phyloP scores from a whole-genome alignment of 92 coral and sea anemone species.

The Zoanthus solanderi region DNA sequence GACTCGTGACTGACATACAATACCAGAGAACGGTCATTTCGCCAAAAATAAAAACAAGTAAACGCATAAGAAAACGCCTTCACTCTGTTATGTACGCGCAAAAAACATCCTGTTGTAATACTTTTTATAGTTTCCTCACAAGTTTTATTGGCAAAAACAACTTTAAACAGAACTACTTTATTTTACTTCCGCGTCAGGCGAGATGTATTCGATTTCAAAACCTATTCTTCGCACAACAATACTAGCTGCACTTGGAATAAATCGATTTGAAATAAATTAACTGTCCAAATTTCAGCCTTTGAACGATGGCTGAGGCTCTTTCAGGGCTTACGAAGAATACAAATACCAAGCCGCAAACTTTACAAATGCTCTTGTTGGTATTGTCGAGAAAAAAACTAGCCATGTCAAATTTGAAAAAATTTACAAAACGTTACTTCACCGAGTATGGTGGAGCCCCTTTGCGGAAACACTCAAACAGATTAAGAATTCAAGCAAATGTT shows the following conservation, averaged over 20 bases:
- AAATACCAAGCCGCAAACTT: neutral
- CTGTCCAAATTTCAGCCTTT: neutral
- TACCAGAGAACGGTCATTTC: slow-evolving; percentile 7
- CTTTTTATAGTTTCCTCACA: neutral
- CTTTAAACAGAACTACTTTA: neutral
- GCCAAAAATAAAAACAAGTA: neutral
- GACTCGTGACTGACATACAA: slow-evolving; percentile 17
- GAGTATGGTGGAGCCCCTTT: neutral
- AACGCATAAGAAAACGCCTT: neutral
- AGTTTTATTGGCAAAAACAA: neutral
- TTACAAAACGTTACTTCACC: too few species aligned
- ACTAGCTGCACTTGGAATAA: neutral
- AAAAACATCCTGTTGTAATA: neutral
- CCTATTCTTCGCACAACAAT: neutral
- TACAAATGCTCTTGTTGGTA: neutral
- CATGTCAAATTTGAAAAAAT: neutral
- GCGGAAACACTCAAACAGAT: neutral
- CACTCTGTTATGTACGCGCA: too few species aligned
- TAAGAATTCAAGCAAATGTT: neutral
- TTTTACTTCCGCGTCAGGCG: neutral
- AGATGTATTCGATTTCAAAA: neutral
- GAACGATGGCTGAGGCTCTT: neutral
- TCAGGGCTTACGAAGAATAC: neutral
- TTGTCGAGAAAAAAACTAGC: neutral
- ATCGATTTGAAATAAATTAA: neutral